Evolutionary conservation across 2,888 invertebrate species (phyloP), one percentile per base, ranked within the genome.

Genomic region (Ctenicera cuprea): DNA sequence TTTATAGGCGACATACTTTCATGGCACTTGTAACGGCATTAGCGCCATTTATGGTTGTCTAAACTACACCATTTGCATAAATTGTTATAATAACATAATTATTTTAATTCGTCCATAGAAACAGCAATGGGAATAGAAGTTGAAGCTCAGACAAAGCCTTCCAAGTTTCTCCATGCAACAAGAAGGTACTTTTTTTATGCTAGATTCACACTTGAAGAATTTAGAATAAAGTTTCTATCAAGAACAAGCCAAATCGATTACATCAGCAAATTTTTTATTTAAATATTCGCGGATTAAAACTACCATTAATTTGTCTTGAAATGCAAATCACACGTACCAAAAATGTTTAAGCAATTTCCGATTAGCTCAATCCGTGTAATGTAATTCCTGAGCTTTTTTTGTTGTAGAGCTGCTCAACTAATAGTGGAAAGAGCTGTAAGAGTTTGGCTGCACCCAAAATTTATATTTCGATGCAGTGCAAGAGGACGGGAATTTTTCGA

Each of bases 111-210:
- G n/a, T 9, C 33, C 18, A 18, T 61, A 91, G 93, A 93, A 83
- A 92, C 92, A 1, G 92, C 92, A 0, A 93, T 94, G 93, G 93
- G 93, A 0, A 88, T 89, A 74, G 87, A 88, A 50, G 89, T 93
- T 84, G 88, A 90, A 66, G 89, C 90, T 0, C 90, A 90, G 79
- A 86, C 87, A 22, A 54, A 43, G 7, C 54, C 65, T 7, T 62
- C 66, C 0, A 69, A 38, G 43, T 62, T 66, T 20, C 18, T 71
- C 11, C 37, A 16, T 12, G 45, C 48, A 37, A 65, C 59, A n/a
- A 71, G 65, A 48, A 65, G 71, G 65, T 71, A 71, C 8, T 18
- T 18, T 20, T 26, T 33, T 33, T 33, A 9, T 9, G 8, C 33
- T 33, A 12, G 14, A 48, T 48, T 48, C n/a, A 12, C 9, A 5